Evolutionary conservation across 2,888 invertebrate species (phyloP), one percentile per base, ranked within the genome.

Genomic region (Malthinus seriepunctatus): DNA sequence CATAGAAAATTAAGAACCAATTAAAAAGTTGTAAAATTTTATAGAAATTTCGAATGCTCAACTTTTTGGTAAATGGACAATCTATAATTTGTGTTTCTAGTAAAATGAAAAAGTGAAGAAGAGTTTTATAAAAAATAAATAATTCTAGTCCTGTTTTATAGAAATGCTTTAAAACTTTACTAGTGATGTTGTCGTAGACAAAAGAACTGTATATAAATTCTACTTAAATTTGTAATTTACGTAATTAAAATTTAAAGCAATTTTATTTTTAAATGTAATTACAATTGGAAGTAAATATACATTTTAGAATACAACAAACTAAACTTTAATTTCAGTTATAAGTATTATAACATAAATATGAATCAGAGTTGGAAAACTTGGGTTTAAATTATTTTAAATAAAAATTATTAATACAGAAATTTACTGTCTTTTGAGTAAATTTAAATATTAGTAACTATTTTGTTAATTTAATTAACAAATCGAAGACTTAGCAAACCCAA

Each of bases 201-300:
- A 8, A 23, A 23, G 5, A 5, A 42, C 15, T 42, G n/a, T 60
- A 44, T 60, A 51, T 57, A 59, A 54, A 60, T 60, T 56, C 45
- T 50, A 56, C 44, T 56, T 50, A 55, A 45, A 51, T 54, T 55
- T 55, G 31, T 52, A 48, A 32, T 59, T 46, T 10, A 37, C 42
- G 54, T 39, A 54, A 51, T 55, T 58, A 51, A 52, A 60, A 55
- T 42, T 50, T 58, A 53, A 53, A 58, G 49, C 53, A 45, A 51
- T 48, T 60, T 60, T 54, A 45, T 42, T 57, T 53, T 51, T 60
- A 48, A 55, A 46, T 60, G 55, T 60, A 55, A 60, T 51, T 55
- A 60, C 39, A 54, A 54, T 39, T 60, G 55, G 59, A 60, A 58
- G 53, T 58, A 58, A 60, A 60, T 60, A 60, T 55, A 60, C 55